Evolutionary conservation across 2,888 invertebrate species (phyloP), one percentile per base, ranked within the genome.

Genomic region (Augochlorella aurata): DNA sequence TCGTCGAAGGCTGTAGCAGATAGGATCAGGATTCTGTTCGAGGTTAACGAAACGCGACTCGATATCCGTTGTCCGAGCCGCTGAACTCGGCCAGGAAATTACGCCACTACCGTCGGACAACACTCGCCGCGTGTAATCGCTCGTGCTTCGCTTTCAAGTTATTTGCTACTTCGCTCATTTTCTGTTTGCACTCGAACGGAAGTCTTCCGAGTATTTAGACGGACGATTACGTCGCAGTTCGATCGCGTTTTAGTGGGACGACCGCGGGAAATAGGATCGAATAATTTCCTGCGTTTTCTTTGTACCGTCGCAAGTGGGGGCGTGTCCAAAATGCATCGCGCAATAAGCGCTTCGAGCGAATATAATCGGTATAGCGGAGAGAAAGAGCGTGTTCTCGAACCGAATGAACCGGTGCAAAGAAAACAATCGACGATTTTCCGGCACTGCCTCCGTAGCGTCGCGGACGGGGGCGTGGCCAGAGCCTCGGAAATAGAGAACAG

Each of bases 71-170:
- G 54, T 12, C 74, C 24, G 44, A 76, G 73, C 24, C 58, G 66
- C 38, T 63, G 65, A 61, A 85, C 73, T 61, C 68, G 66, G 29
- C 54, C 74, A 69, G 81, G 81, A 77, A 72, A 86, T 83, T 77
- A 78, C 78, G 74, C 76, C 77, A 74, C 54, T 69, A 52, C 54
- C 21, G 54, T 21, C 12, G 54, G 54, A 21, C 54, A 54, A 54
- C 54, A 12, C 5, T 54, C 5, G 12, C 12, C 44, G 21, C 14
- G n/a, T 18, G 44, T 47, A 38, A 38, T 38, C 38, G 38, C 38
- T 38, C 38, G 38, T 9, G 49, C 9, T 10, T 47, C 47, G n/a
- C 12, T 66, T 21, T 47, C 16, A 54, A 54, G 21, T 54, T 54
- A 21, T 21, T 12, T 21, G 54, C 21, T 54, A 54, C 21, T 54